Evolutionary conservation across 2,888 invertebrate genomes (phyloP).

Genomic region (Sphaerophoria taeniata): DNA sequence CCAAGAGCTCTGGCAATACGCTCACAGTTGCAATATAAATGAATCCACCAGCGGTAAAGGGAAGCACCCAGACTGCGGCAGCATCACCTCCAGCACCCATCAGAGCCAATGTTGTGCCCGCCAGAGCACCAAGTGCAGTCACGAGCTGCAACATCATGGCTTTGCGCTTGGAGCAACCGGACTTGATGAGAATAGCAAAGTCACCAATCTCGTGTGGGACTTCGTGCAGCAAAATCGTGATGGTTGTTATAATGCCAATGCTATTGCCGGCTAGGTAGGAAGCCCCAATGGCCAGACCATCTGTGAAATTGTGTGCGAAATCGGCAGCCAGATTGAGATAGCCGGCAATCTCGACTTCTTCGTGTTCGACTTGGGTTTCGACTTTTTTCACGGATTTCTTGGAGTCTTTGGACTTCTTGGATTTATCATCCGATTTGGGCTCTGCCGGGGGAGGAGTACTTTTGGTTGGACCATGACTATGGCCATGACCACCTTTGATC

Average conservation of each 20-base stretch:
- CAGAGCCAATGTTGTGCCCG: slow-evolving; percentile 95
- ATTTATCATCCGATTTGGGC: slow-evolving; percentile 59
- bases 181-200: slow-evolving; percentile 98
- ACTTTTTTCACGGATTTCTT: slow-evolving; percentile 81
- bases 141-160: slow-evolving; percentile 97
- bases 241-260: slow-evolving; percentile 94
- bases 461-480: slow-evolving; percentile 85
- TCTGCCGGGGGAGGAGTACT: slow-evolving; percentile 70
- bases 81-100: slow-evolving; percentile 89
- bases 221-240: slow-evolving; percentile 98
- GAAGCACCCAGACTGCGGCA: slow-evolving; percentile 94
- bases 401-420: slow-evolving; percentile 49
- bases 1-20: slow-evolving; percentile 97
- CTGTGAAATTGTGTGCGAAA: slow-evolving; percentile 99
- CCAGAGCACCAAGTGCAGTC: slow-evolving; percentile 97
- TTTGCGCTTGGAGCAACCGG: slow-evolving; percentile 96
- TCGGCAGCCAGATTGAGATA: slow-evolving; percentile 99
- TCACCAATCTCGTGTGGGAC: slow-evolving; percentile 99
- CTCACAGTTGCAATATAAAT: slow-evolving; percentile 99
- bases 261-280: slow-evolving; percentile 96
- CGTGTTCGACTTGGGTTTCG: slow-evolving; percentile 76
- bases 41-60: slow-evolving; percentile 99
- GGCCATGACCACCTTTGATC: slow-evolving; percentile 92
- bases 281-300: slow-evolving; percentile 99
- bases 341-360: slow-evolving; percentile 90